Base-by-base conservation (phyloP, 2,888 invertebrate genomes). In the Leptopilina drosophilae region DNA sequence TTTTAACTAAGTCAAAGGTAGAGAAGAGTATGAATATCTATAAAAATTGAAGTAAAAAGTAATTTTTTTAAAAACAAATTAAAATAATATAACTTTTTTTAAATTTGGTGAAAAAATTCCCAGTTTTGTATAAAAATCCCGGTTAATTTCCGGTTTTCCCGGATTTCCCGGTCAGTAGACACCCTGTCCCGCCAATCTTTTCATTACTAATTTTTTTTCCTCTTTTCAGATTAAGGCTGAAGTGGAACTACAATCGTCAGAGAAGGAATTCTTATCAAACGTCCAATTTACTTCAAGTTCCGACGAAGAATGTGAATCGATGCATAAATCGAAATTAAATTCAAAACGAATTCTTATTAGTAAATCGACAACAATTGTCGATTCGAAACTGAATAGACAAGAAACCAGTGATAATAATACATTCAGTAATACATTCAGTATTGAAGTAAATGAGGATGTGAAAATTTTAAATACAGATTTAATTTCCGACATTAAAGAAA, bases 241-340 rank as follows among this genome's bases (percentile, higher is more conserved):
- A 77, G 82, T 78, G 49, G 88, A 88, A 67, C 81, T 86, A 11
- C 87, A 90, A 78, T 80, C 86, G 46, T 85, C 84, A 64, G 90
- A 90, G 6, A 88, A 87, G 86, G 88, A 89, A 87, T 90, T 90
- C 84, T 90, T 56, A 6, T 84, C 83, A 53, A 87, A 88, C 78
- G 84, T 88, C 82, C 88, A 89, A 84, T 89, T 90, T 77, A 88
- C 90, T 15, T 91, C 91, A 66, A 91, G 91, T 81, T 91, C 91
- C 5, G 91, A 91, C 77, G 91, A 90, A 83, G 90, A 91, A 80
- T 89, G 89, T 78, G 86, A 89, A 85, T 84, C 86, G 82, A 87
- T 86, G 81, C 85, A 87, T 76, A 87, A 86, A 64, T 82, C 84
- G 26, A 90, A 89, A 78, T 79, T 89, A 9, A 87, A 89, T 78